Percentiles rank a stretch among this genome's conserved stretches.
Evolutionary conservation across 2,797 vertebrate genomes (phyloP).

Genomic region (Cephalopachus bancanus): DNA sequence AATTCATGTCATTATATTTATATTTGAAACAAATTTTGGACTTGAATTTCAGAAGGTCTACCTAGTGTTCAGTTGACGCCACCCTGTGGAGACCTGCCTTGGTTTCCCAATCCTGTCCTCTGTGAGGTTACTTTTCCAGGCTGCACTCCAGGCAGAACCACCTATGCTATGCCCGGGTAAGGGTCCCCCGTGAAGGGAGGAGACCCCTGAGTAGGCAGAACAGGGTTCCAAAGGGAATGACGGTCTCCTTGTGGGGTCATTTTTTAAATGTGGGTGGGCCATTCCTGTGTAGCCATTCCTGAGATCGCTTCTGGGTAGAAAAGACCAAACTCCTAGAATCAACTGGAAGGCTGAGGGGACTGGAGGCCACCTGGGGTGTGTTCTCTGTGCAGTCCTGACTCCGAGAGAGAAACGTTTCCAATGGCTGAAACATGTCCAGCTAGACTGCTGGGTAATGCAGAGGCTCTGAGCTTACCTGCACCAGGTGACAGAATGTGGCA

Average conservation of each 20-base stretch:
- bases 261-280: conserved; percentile 14
- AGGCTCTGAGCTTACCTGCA: background rate
- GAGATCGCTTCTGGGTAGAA: background rate
- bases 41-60: background rate
- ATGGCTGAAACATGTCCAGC: background rate
- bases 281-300: background rate
- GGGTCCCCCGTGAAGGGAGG: background rate
- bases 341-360: background rate
- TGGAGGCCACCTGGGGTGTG: background rate
- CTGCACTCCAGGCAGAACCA: background rate
- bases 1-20: conserved; percentile 15
- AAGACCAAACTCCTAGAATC: background rate
- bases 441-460: background rate
- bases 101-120: background rate
- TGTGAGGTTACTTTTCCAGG: conserved; percentile 4
- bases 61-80: background rate
- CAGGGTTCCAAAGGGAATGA: conserved; percentile 32
- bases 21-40: conserved; percentile 15
- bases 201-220: background rate
- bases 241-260: conserved; percentile 9
- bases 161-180: background rate
- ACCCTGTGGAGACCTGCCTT: background rate
- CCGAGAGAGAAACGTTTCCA: conserved; percentile 12
- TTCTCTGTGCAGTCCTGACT: conserved; percentile 16
- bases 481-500: background rate